Base-by-base conservation (phyloP, 2,797 vertebrate genomes). In the Agapornis canus region DNA sequence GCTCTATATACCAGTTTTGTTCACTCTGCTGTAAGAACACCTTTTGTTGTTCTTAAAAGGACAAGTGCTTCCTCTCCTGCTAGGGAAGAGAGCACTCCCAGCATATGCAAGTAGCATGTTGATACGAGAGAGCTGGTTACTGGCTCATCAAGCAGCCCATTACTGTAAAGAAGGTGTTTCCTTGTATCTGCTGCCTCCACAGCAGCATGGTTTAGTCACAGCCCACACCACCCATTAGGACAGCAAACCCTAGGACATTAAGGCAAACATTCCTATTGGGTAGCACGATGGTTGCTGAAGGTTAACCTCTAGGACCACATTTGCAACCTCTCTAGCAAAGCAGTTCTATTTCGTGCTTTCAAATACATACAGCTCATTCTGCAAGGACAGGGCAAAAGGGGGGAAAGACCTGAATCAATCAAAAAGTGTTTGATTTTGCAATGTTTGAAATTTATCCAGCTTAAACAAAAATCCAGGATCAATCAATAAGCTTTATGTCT, bases 401-500 rank as follows among this genome's bases (percentile, higher is more conserved):
- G 18, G 61, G 22, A 16, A 81, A 78, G 18, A 65, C 6, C 12
- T 40, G 17, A 75, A 64, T 63, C 0, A 0, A 64, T 29, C 0
- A 8, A 56, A 85, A 71, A 70, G 40, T 1, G 25, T 14, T n/a
- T 63, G 47, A 8, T 21, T 77, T 80, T 54, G 9, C 11, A 23
- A 19, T 19, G 13, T 40, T 69, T 64, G 37, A 68, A 82, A 65
- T 12, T 21, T 6, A 40, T 2, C 4, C 11, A 54, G 23, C 22
- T 86, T 18, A 37, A 73, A 59, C 2, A 22, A 82, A 82, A 81
- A 66, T 10, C 8, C 56, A 40, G 37, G 40, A 60, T 26, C 9
- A 35, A 49, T 29, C 18, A 57, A 12, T 2, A 57, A 72, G 20
- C 5, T 61, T 69, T 56, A 26, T 15, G 4, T 17, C 4, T 61